Evolutionary conservation across 2,888 invertebrate genomes (phyloP).

Genomic region (Melangyna quadrimaculata): DNA sequence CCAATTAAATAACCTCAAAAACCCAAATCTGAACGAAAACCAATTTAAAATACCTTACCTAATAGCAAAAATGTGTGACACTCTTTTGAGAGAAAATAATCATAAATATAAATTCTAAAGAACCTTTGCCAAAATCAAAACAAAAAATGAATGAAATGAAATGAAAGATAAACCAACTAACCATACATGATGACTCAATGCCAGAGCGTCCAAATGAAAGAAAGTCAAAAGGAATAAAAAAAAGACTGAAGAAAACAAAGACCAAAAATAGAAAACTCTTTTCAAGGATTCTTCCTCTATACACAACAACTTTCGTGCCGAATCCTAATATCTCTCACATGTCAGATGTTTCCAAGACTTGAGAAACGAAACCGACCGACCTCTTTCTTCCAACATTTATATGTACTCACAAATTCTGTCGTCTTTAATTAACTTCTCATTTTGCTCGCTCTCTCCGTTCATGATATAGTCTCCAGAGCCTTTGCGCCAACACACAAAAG

Average conservation of each 20-base stretch:
- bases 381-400: slow-evolving; percentile 13
- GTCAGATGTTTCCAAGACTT: slow-evolving; percentile 38
- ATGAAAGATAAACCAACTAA: slow-evolving; percentile 27
- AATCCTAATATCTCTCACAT: slow-evolving; percentile 64
- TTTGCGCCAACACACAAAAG: slow-evolving; percentile 35
- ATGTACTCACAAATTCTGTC: slow-evolving; percentile 12
- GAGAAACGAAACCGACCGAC: neutral
- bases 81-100: slow-evolving; percentile 53
- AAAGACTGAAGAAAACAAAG: neutral
- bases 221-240: slow-evolving; percentile 22
- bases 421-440: slow-evolving; percentile 71
- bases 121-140: slow-evolving; percentile 41
- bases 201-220: slow-evolving; percentile 37
- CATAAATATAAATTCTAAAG: slow-evolving; percentile 57
- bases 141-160: neutral
- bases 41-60: slow-evolving; percentile 44
- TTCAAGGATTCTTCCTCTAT: slow-evolving; percentile 33
- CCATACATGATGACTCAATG: slow-evolving; percentile 48
- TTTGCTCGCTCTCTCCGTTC: slow-evolving; percentile 49
- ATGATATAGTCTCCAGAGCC: slow-evolving; percentile 52
- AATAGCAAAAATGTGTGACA: slow-evolving; percentile 53
- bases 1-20: slow-evolving; percentile 60
- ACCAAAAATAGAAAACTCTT: slow-evolving; percentile 18
- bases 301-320: slow-evolving; percentile 41
- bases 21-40: neutral